Conservation (phyloP, 1,140 invertebrate species). For the Hermatobates lingyangjiaoensis region DNA sequence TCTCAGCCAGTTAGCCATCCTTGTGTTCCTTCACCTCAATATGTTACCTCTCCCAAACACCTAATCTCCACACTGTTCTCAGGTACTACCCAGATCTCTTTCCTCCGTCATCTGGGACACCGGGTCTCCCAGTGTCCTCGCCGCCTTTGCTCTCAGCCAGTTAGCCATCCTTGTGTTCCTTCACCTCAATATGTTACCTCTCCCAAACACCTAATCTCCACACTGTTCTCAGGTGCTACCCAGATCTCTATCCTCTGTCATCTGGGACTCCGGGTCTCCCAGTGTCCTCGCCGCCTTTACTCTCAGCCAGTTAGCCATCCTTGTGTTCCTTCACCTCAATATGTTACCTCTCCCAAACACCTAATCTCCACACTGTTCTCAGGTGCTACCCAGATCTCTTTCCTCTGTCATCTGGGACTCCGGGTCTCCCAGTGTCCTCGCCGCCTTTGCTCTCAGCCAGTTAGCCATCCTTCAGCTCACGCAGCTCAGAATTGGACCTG, state of each 20-base stretch:
- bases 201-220: not conserved
- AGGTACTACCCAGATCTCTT: constrained; percentile 34
- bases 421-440: constrained; percentile 37
- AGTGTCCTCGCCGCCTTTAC: constrained; percentile 27
- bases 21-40: no score
- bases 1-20: no score
- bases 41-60: not conserved
- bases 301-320: constrained; percentile 36
- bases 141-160: no score
- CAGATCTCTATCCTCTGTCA: constrained; percentile 29
- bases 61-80: constrained; percentile 14
- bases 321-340: constrained; percentile 31
- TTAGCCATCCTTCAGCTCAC: constrained; percentile 37
- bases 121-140: constrained; percentile 36
- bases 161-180: no score
- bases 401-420: constrained; percentile 36
- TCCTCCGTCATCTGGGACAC: constrained; percentile 36
- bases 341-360: not conserved
- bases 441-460: constrained; percentile 38
- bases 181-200: no score
- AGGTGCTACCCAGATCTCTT: constrained; percentile 34
- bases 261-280: constrained; percentile 40
- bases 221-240: constrained; percentile 31
- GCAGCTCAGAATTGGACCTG: constrained; percentile 19
- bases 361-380: constrained; percentile 14